A percentile compares a stretch with the other conserved stretches of the same genome.
Conservation (phyloP, 2,113 vertebrate species). For the Sebastes fasciatus region DNA sequence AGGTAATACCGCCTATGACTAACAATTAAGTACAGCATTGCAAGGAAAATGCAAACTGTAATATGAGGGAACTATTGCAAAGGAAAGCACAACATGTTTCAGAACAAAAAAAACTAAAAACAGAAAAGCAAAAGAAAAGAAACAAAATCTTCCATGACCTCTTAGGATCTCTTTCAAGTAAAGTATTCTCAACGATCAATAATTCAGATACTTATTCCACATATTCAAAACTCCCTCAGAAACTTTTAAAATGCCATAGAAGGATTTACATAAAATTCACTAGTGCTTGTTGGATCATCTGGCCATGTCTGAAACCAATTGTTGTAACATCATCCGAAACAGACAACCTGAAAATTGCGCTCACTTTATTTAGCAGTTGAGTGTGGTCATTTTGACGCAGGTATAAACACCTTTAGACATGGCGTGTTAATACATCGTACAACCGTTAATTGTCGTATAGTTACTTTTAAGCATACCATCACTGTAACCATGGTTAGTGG, state of each 20-base stretch:
- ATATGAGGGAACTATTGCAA: too few species aligned
- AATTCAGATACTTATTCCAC: neutral
- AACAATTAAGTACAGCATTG: too few species aligned
- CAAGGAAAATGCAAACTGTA: too few species aligned
- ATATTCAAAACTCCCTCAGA: neutral
- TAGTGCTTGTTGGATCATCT: neutral
- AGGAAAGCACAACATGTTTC: too few species aligned
- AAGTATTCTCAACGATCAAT: neutral
- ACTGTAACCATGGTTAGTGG: too few species aligned
- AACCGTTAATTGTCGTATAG: too few species aligned
- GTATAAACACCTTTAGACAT: neutral
- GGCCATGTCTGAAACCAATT: neutral
- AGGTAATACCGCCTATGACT: too few species aligned
- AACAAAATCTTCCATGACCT: too few species aligned
- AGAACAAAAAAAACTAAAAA: too few species aligned
- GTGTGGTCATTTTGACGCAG: neutral
- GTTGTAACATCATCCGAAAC: neutral
- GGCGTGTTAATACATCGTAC: neutral
- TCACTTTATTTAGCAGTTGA: neutral
- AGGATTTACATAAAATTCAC: too few species aligned
- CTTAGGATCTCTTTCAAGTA: too few species aligned
- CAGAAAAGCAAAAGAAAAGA: too few species aligned
- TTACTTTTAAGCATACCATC: neutral
- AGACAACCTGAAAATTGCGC: neutral
- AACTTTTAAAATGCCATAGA: neutral